Percentiles rank a stretch among this genome's conserved stretches.
These are phyloP conservation scores for Euwallacea similis DNA, from an alignment of 1,140 invertebrate species.

Conservation along the genomic window DNA sequence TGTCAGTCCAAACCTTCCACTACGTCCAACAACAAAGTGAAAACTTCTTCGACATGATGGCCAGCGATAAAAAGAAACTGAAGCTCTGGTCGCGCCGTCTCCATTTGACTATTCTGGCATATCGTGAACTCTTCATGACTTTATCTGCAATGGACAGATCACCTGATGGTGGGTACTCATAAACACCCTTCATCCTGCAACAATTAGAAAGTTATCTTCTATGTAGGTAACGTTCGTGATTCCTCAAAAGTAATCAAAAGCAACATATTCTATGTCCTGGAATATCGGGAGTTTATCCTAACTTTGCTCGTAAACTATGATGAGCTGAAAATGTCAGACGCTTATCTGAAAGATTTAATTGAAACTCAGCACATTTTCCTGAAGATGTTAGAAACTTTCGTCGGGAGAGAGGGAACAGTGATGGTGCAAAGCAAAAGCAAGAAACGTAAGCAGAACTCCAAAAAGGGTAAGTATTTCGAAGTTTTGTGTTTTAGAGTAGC, in stretches of 20 bases:
- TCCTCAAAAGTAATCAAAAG: conserved; percentile 85
- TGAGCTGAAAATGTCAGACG: conserved; percentile 82
- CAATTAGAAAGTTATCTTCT: neutral
- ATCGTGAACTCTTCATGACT: conserved; percentile 73
- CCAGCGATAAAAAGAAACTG: conserved; percentile 83
- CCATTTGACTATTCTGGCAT: conserved; percentile 72
- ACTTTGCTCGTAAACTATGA: conserved; percentile 79
- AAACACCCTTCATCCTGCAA: neutral
- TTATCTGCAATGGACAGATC: conserved; percentile 79
- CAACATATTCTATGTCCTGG: conserved; percentile 91
- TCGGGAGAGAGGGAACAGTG: conserved; percentile 64
- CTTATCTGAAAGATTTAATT: conserved; percentile 84
- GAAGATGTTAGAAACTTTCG: conserved; percentile 86
- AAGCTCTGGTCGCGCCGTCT: conserved; percentile 80
- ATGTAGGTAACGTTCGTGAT: conserved; percentile 60
- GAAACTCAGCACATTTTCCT: conserved; percentile 90
- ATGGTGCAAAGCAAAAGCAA: conserved; percentile 71
- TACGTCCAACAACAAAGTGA: conserved; percentile 91
- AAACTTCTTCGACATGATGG: conserved; percentile 85
- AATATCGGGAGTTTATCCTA: conserved; percentile 90
- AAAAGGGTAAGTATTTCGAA: conserved; percentile 23
- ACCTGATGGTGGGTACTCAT: conserved; percentile 55
- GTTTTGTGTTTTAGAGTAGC: too few species aligned
- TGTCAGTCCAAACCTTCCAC: conserved; percentile 88
- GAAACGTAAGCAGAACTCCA: conserved; percentile 55